Evolutionary conservation across 2,888 invertebrate species (phyloP).

Genomic region (Dasysyrphus albostriatus): DNA sequence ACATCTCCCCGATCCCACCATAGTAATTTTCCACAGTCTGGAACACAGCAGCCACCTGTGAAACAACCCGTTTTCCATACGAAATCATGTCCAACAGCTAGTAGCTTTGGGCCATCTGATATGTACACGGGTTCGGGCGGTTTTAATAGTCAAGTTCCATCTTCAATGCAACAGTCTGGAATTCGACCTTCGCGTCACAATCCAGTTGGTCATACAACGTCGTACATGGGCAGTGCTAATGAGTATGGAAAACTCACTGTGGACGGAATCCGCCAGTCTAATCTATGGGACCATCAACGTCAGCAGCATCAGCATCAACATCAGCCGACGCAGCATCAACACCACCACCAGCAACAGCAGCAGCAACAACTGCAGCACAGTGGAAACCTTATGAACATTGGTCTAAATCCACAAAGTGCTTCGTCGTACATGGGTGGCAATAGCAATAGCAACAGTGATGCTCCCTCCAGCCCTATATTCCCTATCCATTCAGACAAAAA

Average conservation of each 20-base stretch:
- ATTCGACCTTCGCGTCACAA: constrained; percentile 64
- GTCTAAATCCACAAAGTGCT: constrained; percentile 51
- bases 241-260: constrained; percentile 58
- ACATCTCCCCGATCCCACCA: constrained; percentile 65
- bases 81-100: constrained; percentile 77
- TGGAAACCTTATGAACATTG: constrained; percentile 72
- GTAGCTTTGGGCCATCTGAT: constrained; percentile 75
- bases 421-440: constrained; percentile 45
- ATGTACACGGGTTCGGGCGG: constrained; percentile 58
- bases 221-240: constrained; percentile 48
- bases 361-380: constrained; percentile 74
- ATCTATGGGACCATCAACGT: constrained; percentile 69
- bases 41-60: constrained; percentile 51
- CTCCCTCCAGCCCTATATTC: constrained; percentile 56
- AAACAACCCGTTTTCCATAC: constrained; percentile 76
- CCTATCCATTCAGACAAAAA: constrained; percentile 63
- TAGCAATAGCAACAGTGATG: constrained; percentile 47
- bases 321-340: constrained; percentile 65
- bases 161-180: constrained; percentile 62
- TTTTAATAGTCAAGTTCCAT: constrained; percentile 40
- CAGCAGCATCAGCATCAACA: constrained; percentile 73
- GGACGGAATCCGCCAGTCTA: constrained; percentile 62
- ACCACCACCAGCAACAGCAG: constrained; percentile 69
- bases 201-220: constrained; percentile 59
- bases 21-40: constrained; percentile 58